Conservation (phyloP, 2,113 vertebrate species). For the Pantherophis guttatus region DNA sequence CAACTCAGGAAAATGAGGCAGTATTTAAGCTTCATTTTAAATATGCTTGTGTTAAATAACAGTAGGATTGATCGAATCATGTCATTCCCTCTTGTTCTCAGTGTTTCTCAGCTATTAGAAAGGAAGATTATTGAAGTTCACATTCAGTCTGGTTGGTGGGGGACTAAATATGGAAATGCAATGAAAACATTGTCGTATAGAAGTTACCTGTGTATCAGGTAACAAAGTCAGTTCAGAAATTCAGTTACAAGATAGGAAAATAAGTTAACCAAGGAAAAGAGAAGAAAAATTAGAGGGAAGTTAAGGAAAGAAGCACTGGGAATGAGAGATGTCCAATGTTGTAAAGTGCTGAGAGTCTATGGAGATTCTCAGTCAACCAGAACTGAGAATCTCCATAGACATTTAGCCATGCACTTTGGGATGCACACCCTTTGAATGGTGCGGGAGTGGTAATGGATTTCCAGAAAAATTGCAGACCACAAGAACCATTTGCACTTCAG, state of each 20-base stretch:
- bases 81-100: background rate
- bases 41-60: background rate
- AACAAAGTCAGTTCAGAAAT: background rate
- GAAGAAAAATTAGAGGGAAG: background rate
- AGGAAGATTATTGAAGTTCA: background rate
- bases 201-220: background rate
- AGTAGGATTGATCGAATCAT: background rate
- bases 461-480: no score
- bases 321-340: background rate
- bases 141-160: background rate
- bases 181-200: background rate
- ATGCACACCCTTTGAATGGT: no score
- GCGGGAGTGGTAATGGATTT: no score
- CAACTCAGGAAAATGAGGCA: background rate
- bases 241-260: background rate
- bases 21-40: background rate
- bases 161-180: background rate
- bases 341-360: background rate
- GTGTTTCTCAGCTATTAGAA: background rate
- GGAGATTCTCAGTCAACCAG: no score
- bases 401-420: no score
- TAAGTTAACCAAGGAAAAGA: background rate
- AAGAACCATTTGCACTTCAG: no score
- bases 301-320: background rate
- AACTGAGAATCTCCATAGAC: no score